Percentiles rank a stretch among this genome's conserved stretches.
Evolutionary conservation across 2,113 vertebrate species (phyloP).

Genomic region (Eupsittula cactorum): DNA sequence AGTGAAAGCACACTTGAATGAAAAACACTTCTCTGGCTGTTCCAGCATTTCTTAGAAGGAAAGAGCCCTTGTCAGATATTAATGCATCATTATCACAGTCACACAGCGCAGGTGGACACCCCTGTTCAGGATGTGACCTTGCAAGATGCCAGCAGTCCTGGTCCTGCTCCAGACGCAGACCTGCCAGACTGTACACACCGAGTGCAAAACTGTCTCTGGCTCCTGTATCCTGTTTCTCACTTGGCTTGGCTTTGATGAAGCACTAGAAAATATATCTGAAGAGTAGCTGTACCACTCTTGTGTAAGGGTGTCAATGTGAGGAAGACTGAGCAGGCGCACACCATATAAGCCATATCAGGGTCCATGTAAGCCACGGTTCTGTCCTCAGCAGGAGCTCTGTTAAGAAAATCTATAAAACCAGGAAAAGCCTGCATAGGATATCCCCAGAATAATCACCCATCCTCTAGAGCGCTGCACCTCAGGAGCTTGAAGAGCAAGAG

Average conservation of each 20-base stretch:
- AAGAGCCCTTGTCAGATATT: background rate
- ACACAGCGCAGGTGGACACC: background rate
- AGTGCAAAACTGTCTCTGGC: background rate
- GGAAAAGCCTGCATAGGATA: background rate
- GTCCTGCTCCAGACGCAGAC: background rate
- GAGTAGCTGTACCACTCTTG: background rate
- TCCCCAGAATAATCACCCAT: background rate
- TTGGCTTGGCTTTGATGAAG: rapidly evolving
- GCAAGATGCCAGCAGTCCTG: background rate
- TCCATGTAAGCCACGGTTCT: background rate
- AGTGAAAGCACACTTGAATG: background rate
- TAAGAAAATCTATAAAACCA: background rate
- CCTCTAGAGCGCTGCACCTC: background rate
- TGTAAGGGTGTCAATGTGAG: rapidly evolving
- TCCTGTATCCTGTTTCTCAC: background rate
- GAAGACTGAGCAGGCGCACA: background rate
- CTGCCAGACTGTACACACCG: rapidly evolving
- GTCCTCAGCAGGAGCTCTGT: background rate
- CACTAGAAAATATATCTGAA: background rate
- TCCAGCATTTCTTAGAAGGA: background rate
- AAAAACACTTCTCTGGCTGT: background rate
- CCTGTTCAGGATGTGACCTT: background rate
- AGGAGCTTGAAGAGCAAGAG: background rate
- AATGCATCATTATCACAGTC: background rate
- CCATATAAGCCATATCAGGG: background rate